Evolutionary conservation across 1,140 invertebrate genomes (phyloP).

Genomic region (Tetranychus cinnabarinus): DNA sequence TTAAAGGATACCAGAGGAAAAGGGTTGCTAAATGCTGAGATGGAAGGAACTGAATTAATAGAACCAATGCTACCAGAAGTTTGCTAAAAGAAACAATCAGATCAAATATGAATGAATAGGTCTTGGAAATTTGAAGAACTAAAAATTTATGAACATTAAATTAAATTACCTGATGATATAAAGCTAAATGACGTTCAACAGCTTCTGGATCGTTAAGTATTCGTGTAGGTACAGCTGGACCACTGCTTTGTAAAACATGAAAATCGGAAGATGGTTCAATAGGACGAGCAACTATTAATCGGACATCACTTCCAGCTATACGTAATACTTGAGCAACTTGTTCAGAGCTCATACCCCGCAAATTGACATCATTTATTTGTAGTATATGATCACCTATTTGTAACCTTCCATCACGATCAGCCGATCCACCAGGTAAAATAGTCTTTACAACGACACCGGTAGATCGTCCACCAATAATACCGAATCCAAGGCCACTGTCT

Average conservation of each 20-base stretch:
- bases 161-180: constrained; percentile 20
- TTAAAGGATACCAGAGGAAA: too few relatives aligned
- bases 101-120: background rate
- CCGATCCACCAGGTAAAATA: constrained; percentile 67
- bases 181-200: constrained; percentile 45
- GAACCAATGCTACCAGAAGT: background rate
- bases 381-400: constrained; percentile 79
- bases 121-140: background rate
- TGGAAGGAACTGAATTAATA: background rate
- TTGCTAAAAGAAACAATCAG: background rate
- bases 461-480: constrained; percentile 75
- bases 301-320: constrained; percentile 56
- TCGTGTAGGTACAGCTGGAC: constrained; percentile 56
- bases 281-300: constrained; percentile 65
- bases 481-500: constrained; percentile 83
- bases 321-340: constrained; percentile 74
- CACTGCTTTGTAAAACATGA: constrained; percentile 40
- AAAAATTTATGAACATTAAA: background rate
- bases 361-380: constrained; percentile 74
- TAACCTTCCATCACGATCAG: constrained; percentile 64
- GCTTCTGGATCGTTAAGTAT: constrained; percentile 60
- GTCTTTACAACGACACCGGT: constrained; percentile 94
- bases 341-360: constrained; percentile 70
- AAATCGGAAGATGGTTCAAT: constrained; percentile 46
- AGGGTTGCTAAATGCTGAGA: background rate